Conservation (phyloP, 37 sponge, comb jelly and placozoan genomes). For the Geodia barretti region DNA sequence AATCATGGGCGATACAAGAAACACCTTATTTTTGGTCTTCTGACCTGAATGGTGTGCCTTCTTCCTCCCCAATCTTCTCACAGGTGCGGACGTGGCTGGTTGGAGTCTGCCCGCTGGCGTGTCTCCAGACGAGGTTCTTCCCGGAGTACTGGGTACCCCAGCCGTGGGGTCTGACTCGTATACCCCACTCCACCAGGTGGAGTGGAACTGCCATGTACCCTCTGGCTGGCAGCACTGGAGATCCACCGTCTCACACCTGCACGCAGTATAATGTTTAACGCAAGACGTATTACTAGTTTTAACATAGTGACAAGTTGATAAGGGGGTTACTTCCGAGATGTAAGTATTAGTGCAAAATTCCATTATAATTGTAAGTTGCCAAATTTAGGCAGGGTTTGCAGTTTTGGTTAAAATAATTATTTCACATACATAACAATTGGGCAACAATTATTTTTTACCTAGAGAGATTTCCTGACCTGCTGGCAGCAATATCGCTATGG, state of each 20-base stretch:
- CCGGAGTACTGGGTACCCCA: constrained; percentile 75
- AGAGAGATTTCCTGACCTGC: neutral
- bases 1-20: too few relatives aligned
- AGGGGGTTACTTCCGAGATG: too few relatives aligned
- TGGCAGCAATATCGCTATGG: neutral
- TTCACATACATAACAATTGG: too few relatives aligned
- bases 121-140: constrained; percentile 63
- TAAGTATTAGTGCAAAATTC: too few relatives aligned
- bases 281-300: too few relatives aligned
- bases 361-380: too few relatives aligned
- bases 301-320: too few relatives aligned
- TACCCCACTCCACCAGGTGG: constrained; percentile 60
- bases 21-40: neutral
- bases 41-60: constrained; percentile 38
- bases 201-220: constrained; percentile 73
- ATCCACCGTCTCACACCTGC: too few relatives aligned
- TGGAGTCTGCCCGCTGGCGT: constrained; percentile 5
- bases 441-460: too few relatives aligned
- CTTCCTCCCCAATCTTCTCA: constrained; percentile 37
- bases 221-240: constrained; percentile 30
- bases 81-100: constrained; percentile 43
- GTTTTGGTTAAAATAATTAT: too few relatives aligned
- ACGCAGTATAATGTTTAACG: too few relatives aligned
- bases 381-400: neutral
- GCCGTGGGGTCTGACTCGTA: constrained; percentile 67